These are phyloP conservation scores for Agriopis aurantiaria DNA, from an alignment of 2,888 invertebrate genomes.

Conservation along the genomic window DNA sequence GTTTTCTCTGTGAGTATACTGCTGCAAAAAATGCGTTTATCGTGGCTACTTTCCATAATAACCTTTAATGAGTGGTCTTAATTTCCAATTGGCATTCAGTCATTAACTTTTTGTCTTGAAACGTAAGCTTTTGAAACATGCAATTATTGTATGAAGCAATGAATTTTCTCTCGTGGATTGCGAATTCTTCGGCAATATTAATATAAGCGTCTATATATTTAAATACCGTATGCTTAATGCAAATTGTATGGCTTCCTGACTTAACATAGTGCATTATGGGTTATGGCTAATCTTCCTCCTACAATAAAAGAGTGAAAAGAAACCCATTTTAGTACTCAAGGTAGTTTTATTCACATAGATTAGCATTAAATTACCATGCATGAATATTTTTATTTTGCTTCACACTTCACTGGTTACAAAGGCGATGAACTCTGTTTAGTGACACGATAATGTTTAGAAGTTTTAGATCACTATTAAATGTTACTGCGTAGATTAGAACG, in stretches of 20 bases:
- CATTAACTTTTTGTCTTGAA: constrained; percentile 30
- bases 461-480: neutral
- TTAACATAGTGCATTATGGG: neutral
- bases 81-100: constrained; percentile 25
- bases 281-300: neutral
- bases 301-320: neutral
- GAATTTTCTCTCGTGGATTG: constrained; percentile 1
- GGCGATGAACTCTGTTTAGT: constrained; percentile 22
- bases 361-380: constrained; percentile 28
- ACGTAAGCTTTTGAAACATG: constrained; percentile 10
- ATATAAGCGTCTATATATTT: neutral
- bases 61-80: constrained; percentile 36
- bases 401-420: constrained; percentile 6
- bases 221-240: neutral
- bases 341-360: constrained; percentile 28
- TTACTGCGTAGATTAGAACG: constrained; percentile 12
- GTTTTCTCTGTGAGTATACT: constrained; percentile 25
- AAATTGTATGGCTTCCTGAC: neutral
- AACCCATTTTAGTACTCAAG: constrained; percentile 3
- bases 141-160: constrained; percentile 5
- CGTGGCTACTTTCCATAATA: constrained; percentile 31
- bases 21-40: constrained; percentile 25
- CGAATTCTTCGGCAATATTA: neutral
- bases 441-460: neutral
- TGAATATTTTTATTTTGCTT: constrained; percentile 26